Evolutionary conservation across 2,113 vertebrate species (phyloP), one percentile per base, ranked within the genome.

Genomic region (Cryptotis parvus): DNA sequence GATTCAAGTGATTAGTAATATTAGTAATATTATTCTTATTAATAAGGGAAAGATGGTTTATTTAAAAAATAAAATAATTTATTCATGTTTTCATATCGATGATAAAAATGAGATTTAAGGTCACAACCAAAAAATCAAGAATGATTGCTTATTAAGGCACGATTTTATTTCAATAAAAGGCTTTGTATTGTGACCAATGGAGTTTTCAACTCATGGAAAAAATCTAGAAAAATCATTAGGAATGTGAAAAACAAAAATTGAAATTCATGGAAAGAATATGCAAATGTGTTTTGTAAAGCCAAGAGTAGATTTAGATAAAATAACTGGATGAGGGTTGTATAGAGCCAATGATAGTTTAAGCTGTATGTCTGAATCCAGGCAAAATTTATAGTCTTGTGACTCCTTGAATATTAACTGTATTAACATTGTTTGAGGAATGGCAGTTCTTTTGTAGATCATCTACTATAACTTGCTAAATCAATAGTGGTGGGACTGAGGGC

Each of bases 21-120:
- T n/a, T n/a, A n/a, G n/a, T n/a, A n/a, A n/a, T n/a, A 79, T 1
- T 8, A 11, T 65, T 12, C 2, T 41, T 61, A 3, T 0, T 9
- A 72, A 87, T 63, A 81, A 37, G 2, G 33, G 9, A 68, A 12
- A 52, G 4, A 27, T 49, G 12, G 29, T 0, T 55, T 3, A 85
- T 35, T 16, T 37, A 63, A 79, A 86, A 61, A 14, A 52, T 37
- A 63, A 79, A 86, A 61, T 9, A 52, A 52, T 33, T 8, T 3
- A 63, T 58, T 76, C 63, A 41, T 43, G 1, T 37, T 35, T 20
- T 20, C 52, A 27, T 68, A 81, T 1, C 24, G 18, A 63, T 7
- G 43, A 73, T n/a, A 78, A 9, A 78, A 35, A 14, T 83, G 43
- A 68, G 24, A 78, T 31, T 68, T 24, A 87, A 61, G 58, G 4